Evolutionary conservation across 2,888 invertebrate species (phyloP).

Genomic region (Cheilosia variabilis): DNA sequence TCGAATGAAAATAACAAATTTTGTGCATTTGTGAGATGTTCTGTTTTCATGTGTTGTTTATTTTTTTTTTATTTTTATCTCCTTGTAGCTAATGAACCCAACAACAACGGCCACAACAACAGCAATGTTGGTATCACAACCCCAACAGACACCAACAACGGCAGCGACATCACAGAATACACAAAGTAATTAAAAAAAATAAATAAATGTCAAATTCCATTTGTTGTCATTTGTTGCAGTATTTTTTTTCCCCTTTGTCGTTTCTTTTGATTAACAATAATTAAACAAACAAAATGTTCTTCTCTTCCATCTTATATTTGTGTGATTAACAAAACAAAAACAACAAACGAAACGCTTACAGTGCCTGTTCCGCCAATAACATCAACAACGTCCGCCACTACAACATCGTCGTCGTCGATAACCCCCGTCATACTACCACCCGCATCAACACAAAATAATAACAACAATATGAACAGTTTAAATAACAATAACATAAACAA

Average conservation of each 20-base stretch:
- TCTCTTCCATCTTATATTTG: slow-evolving; percentile 30
- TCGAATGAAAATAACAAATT: background rate
- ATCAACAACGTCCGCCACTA: slow-evolving; percentile 80
- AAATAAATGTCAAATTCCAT: slow-evolving; percentile 10
- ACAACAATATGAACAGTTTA: slow-evolving; percentile 71
- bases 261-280: background rate
- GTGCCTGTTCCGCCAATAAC: slow-evolving; percentile 78
- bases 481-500: slow-evolving; percentile 76
- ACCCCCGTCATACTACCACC: slow-evolving; percentile 78
- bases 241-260: background rate
- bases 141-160: slow-evolving; percentile 76
- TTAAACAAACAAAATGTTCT: slow-evolving; percentile 33
- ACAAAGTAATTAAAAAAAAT: slow-evolving; percentile 67
- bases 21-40: slow-evolving; percentile 30
- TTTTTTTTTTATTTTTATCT: slow-evolving; percentile 27
- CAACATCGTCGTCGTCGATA: slow-evolving; percentile 75
- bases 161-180: slow-evolving; percentile 73
- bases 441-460: slow-evolving; percentile 81
- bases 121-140: slow-evolving; percentile 80
- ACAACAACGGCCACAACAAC: slow-evolving; percentile 77
- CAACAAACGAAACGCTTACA: slow-evolving; percentile 21
- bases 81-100: slow-evolving; percentile 72
- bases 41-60: slow-evolving; percentile 44
- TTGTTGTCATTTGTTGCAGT: slow-evolving; percentile 63
- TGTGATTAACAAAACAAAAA: slow-evolving; percentile 38